These are phyloP conservation scores for Drosophila pallidifrons DNA, from an alignment of 1,140 invertebrate genomes.

Conservation along the genomic window DNA sequence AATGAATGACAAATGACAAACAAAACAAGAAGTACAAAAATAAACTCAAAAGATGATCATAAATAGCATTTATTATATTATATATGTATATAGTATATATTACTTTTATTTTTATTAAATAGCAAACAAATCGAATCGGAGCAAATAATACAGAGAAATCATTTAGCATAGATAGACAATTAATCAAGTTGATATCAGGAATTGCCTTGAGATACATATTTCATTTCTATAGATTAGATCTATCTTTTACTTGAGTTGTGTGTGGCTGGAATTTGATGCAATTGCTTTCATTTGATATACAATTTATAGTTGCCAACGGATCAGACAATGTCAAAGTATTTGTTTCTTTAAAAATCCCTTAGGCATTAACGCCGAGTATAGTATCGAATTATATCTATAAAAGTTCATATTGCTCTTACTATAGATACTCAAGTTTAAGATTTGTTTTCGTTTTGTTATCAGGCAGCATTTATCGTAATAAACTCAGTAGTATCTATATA, in stretches of 20 bases:
- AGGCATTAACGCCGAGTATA: not conserved
- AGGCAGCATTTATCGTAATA: not conserved
- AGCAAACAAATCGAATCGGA: conserved; percentile 33
- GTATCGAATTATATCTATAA: not conserved
- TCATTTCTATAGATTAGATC: conserved; percentile 1
- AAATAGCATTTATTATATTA: conserved; percentile 38
- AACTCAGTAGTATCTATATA: not conserved
- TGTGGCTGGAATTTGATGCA: conserved; percentile 12
- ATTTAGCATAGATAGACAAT: conserved; percentile 8
- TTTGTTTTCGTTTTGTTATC: not conserved
- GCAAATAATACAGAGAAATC: conserved; percentile 40
- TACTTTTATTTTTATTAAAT: not conserved
- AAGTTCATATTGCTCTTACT: not conserved
- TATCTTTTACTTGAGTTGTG: conserved; percentile 1
- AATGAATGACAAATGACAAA: not conserved
- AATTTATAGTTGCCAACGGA: not conserved
- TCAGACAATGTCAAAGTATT: not conserved
- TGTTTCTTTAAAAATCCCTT: not conserved
- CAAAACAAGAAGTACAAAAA: not conserved
- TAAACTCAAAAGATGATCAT: conserved; percentile 14
- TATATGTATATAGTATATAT: conserved; percentile 2
- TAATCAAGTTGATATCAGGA: conserved; percentile 1
- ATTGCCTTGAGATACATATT: conserved; percentile 1
- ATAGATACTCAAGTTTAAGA: not conserved
- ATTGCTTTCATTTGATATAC: not conserved